Conservation (phyloP, 64 coral and sea anemone species). For the Montipora efflorescens region DNA sequence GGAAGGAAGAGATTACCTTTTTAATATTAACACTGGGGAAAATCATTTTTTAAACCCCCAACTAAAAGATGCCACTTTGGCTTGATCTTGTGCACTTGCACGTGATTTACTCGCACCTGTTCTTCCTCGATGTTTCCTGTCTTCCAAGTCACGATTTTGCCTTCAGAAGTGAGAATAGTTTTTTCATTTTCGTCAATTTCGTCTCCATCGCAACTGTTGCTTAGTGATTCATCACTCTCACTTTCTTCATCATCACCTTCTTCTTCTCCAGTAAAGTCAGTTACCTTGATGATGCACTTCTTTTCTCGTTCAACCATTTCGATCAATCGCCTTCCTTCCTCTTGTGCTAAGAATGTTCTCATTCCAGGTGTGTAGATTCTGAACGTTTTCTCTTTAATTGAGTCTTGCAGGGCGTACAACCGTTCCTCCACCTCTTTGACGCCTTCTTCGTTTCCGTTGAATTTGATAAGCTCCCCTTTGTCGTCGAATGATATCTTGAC, state of each 20-base stretch:
- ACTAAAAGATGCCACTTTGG: too few relatives aligned
- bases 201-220: neutral
- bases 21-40: too few relatives aligned
- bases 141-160: conserved; percentile 38
- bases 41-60: too few relatives aligned
- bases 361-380: conserved; percentile 7
- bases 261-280: neutral
- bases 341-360: conserved; percentile 20
- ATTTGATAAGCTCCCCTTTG: neutral
- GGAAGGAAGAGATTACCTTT: too few relatives aligned
- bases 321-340: neutral
- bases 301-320: neutral
- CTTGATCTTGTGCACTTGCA: too few relatives aligned
- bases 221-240: neutral
- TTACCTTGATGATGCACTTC: neutral
- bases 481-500: conserved; percentile 37
- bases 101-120: neutral
- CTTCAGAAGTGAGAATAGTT: neutral
- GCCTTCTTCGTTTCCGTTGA: conserved; percentile 12
- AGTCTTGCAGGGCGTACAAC: conserved; percentile 6
- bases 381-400: conserved; percentile 25
- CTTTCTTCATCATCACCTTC: neutral
- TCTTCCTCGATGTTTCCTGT: conserved; percentile 40
- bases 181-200: conserved; percentile 16
- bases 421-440: conserved; percentile 21